Conservation (phyloP, 2,888 invertebrate genomes). For the Xestobium rufovillosum region DNA sequence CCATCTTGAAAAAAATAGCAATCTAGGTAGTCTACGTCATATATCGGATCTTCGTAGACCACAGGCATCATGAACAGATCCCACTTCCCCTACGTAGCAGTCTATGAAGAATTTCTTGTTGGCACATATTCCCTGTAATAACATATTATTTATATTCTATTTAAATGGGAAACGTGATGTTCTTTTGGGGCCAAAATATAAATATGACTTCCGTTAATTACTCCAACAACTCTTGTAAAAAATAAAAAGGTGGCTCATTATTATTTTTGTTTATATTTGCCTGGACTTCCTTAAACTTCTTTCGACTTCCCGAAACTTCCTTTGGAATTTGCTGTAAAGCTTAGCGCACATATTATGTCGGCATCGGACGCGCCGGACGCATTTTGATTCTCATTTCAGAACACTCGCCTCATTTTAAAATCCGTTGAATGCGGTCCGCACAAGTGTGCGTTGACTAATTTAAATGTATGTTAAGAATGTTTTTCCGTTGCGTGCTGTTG, state of each 20-base stretch:
- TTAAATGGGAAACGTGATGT: conserved; percentile 12
- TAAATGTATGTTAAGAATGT: too few species aligned
- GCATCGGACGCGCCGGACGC: too few species aligned
- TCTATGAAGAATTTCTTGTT: conserved; percentile 16
- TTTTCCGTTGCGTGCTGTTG: too few species aligned
- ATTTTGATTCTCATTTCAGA: too few species aligned
- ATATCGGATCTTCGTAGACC: conserved; percentile 10
- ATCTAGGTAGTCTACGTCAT: not conserved
- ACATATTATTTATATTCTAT: conserved; percentile 13
- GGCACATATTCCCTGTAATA: conserved; percentile 20
- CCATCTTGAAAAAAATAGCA: conserved; percentile 11
- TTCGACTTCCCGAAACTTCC: too few species aligned
- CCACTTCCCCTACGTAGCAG: conserved; percentile 19
- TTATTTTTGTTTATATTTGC: too few species aligned
- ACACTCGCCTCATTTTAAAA: too few species aligned
- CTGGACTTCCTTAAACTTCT: too few species aligned
- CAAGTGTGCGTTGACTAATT: too few species aligned
- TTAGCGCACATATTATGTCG: too few species aligned
- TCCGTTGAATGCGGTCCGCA: too few species aligned
- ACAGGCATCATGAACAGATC: conserved; percentile 19
- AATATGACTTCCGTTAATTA: conserved; percentile 20
- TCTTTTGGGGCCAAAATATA: conserved; percentile 15
- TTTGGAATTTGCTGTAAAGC: too few species aligned
- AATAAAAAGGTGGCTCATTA: conserved; percentile 19
- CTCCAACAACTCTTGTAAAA: conserved; percentile 16